Base-by-base conservation (phyloP, 2,888 invertebrate genomes). In the Sinopyrophorus schimmeli region DNA sequence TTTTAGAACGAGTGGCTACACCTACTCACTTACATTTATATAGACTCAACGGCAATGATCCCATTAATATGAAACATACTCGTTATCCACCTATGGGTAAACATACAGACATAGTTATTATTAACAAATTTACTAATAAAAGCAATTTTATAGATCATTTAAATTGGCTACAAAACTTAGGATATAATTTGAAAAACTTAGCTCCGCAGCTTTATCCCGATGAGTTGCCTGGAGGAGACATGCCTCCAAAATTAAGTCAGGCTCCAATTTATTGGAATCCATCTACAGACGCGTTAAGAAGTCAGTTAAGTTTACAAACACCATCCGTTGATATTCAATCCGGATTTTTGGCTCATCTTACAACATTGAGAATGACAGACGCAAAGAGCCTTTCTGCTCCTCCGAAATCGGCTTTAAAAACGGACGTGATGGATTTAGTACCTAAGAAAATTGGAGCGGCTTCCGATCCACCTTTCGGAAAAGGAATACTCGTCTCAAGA, bases 11-110 rank as follows among this genome's bases (percentile, higher is more conserved):
- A 55, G 83, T 92, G 32, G 84, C 88, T 39, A 86, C 84, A 18
- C 93, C 93, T 0, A 89, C 91, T 2, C 86, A 89, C 53, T 75
- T 93, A 56, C 91, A 93, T 72, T 75, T 93, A 21, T 94, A 94
- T 69, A 81, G 94, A 64, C 91, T 93, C 66, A 92, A 92, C 68
- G 92, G 92, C 53, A 94, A 94, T 64, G 92, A 95, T 76, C 93
- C 96, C 4, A 90, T 96, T 58, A 93, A 96, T 64, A 84, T 88
- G 21, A 79, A 82, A 39, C 84, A 86, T 38, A 82, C 84, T 56
- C 78, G 83, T 48, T 82, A 86, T 58, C 83, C 84, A 70, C 89
- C 90, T 39, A 82, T 81, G 71, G 86, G 87, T 86, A 76, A 67
- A 60, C 55, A 24, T n/a, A n/a, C n/a, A n/a, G n/a, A n/a, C n/a